These are phyloP conservation scores for Sorex fumeus DNA, from an alignment of 2,113 vertebrate species.

Conservation along the genomic window DNA sequence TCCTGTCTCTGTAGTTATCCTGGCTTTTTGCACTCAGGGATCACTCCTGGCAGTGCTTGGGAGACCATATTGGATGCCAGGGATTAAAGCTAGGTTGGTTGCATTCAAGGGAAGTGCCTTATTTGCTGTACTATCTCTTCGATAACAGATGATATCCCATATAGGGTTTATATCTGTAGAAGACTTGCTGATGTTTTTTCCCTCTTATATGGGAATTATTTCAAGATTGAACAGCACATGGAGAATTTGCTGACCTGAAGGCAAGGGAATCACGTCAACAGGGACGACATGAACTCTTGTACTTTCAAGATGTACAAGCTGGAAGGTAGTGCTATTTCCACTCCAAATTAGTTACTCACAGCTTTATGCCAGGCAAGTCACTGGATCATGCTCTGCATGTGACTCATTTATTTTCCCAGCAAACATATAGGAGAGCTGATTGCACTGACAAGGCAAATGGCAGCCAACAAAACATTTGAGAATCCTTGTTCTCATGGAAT, in stretches of 20 bases:
- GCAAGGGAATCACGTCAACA: background rate
- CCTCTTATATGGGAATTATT: background rate
- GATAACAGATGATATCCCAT: background rate
- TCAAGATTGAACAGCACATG: background rate
- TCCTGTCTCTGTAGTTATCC: background rate
- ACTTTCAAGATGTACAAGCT: background rate
- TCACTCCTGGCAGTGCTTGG: no score
- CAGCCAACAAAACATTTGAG: background rate
- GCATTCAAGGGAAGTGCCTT: no score
- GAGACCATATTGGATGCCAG: background rate
- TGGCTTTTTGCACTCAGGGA: no score
- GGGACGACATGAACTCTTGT: background rate
- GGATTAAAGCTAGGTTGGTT: no score
- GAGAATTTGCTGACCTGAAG: background rate
- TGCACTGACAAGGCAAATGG: background rate
- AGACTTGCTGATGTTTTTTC: constrained; percentile 31
- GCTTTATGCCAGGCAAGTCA: constrained; percentile 6
- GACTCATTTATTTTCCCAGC: background rate
- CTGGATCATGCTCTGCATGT: background rate
- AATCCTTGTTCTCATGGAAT: background rate
- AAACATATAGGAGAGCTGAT: background rate
- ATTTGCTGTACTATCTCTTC: no score
- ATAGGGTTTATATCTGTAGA: background rate
- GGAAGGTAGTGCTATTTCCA: background rate
- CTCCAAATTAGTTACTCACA: background rate